Evolutionary conservation across 35 echinoderm and acorn worm species (phyloP), one percentile per base, ranked within the genome.

Genomic region (Strongylocentrotus purpuratus): DNA sequence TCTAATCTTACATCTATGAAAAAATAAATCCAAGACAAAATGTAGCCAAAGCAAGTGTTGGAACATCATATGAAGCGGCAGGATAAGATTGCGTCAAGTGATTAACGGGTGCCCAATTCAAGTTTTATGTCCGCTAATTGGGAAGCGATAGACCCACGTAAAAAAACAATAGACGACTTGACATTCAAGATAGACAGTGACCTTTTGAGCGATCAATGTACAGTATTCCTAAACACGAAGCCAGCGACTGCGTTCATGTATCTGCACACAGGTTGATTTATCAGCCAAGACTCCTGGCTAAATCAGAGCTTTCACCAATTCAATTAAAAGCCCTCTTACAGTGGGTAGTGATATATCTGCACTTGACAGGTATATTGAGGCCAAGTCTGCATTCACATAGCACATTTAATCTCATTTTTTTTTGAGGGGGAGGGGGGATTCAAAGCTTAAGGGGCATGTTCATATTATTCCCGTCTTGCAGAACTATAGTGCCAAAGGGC

Each of bases 221-320:
- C 35, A 28, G 65, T 78, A 78, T 78, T 15, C 65, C 65, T 7
- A 1, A 8, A 78, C 65, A 78, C 65, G 65, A 78, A 78, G 65
- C 65, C 20, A 78, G 28, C 25, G 25, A n/a, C 65, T 59, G n/a
- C 7, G n/a, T 78, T 78, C 65, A 78, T 78, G 22, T 78, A 78
- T 78, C 65, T 78, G 65, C 22, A 78, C 65, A 78, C 65, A 78
- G 28, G 65, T 78, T 78, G 65, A 78, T 78, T 78, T 78, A 78
- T 78, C 65, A 7, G 20, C 15, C 7, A 78, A 78, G 65, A 78
- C 65, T 78, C 65, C 65, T 28, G 65, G 65, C 65, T n/a, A 78
- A 78, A 78, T 78, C 65, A 78, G 22, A n/a, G 65, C 65, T 78
- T 78, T 78, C 65, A 78, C 65, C 65, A 78, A 78, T 78, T 78